phyloP scores from a whole-genome alignment of 2,888 invertebrate genomes.

The Pegoplata infirma region DNA sequence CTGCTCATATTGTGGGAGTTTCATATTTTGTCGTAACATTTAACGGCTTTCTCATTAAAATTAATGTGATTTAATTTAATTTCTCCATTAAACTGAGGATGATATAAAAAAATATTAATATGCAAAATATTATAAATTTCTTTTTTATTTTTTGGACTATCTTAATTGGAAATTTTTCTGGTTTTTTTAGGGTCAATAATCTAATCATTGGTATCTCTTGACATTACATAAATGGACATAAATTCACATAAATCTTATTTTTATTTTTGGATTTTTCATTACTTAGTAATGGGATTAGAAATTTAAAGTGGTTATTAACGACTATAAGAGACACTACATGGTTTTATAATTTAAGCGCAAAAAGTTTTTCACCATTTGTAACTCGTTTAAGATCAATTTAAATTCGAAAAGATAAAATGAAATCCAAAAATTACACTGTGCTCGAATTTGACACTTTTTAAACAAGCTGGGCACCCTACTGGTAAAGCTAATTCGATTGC shows the following conservation, averaged over 20 bases:
- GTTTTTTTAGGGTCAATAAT: slow-evolving; percentile 22
- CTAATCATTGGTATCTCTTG: neutral
- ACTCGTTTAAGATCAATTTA: no score
- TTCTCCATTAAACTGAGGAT: slow-evolving; percentile 8
- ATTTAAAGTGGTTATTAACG: neutral
- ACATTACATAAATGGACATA: neutral
- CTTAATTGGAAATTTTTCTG: slow-evolving; percentile 13
- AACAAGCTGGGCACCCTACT: no score
- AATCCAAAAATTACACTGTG: no score
- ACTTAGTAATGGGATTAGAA: neutral
- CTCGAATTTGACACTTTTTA: no score
- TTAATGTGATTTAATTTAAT: slow-evolving; percentile 40
- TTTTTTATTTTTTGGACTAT: slow-evolving; percentile 24
- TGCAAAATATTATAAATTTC: neutral
- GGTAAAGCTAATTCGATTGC: no score
- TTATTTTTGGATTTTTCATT: neutral
- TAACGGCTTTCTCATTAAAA: slow-evolving; percentile 40
- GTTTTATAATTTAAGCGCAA: no score
- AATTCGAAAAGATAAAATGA: no score
- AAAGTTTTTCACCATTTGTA: no score
- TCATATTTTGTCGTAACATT: slow-evolving; percentile 51
- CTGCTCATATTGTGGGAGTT: slow-evolving; percentile 51
- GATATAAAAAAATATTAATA: neutral
- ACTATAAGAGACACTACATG: neutral
- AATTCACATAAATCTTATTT: slow-evolving; percentile 4